These are phyloP conservation scores for Stegodyphus dumicola DNA, from an alignment of 1,140 invertebrate genomes.

Conservation along the genomic window DNA sequence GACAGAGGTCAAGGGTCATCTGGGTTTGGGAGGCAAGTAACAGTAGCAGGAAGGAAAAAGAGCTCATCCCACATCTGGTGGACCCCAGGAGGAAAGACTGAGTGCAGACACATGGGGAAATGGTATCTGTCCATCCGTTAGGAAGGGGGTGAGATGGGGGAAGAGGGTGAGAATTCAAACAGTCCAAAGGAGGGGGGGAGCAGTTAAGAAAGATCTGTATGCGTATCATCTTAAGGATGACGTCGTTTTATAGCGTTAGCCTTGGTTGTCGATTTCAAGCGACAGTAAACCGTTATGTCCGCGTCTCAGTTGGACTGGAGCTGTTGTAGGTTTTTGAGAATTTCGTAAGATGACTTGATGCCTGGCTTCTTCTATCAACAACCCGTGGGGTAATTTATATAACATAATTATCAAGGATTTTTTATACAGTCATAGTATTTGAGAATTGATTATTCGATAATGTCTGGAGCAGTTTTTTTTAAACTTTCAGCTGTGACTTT, in stretches of 20 bases:
- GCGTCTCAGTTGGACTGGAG: too few relatives aligned
- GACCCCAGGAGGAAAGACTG: too few relatives aligned
- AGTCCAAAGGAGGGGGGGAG: constrained; percentile 11
- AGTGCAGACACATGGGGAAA: background rate
- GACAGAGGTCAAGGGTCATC: constrained; percentile 48
- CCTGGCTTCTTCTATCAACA: too few relatives aligned
- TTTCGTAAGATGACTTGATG: too few relatives aligned
- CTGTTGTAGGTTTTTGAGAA: too few relatives aligned
- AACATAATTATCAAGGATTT: too few relatives aligned
- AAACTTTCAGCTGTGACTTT: too few relatives aligned
- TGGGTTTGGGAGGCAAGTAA: background rate
- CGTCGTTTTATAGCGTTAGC: constrained; percentile 28
- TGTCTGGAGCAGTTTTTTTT: too few relatives aligned
- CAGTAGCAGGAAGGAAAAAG: constrained; percentile 27
- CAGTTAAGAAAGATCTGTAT: constrained; percentile 50
- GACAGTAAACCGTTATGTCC: background rate
- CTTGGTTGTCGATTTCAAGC: background rate
- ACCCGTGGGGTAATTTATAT: too few relatives aligned
- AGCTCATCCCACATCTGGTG: constrained; percentile 17
- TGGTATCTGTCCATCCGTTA: constrained; percentile 26
- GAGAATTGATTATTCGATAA: too few relatives aligned
- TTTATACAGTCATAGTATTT: too few relatives aligned
- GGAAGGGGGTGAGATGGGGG: background rate
- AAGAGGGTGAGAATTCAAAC: background rate
- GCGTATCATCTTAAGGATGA: constrained; percentile 40